These are phyloP conservation scores for human (Homo sapiens) DNA, from an alignment of 2,113 vertebrate species.

Conservation along the genomic window GRCh38 chr5:43357501-43358000, in stretches of 20 bases:
- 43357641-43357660: neutral
- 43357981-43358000: neutral
- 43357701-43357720: neutral
- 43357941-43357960: neutral
- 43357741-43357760: neutral
- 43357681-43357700: neutral
- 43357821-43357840: neutral
- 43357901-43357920: neutral
- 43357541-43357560: neutral
- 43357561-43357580: neutral
- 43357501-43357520: neutral
- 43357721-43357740: neutral
- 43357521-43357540: neutral
- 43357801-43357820: neutral
- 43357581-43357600: neutral
- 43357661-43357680: neutral
- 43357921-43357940: too few relatives aligned
- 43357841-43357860: neutral
- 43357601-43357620: neutral
- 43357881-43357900: neutral
- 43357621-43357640: neutral
- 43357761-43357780: neutral
- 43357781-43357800: neutral
- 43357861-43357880: neutral
- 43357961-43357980: neutral